These are phyloP conservation scores for Procavia capensis DNA, from an alignment of 2,113 vertebrate species.

Conservation along the genomic window DNA sequence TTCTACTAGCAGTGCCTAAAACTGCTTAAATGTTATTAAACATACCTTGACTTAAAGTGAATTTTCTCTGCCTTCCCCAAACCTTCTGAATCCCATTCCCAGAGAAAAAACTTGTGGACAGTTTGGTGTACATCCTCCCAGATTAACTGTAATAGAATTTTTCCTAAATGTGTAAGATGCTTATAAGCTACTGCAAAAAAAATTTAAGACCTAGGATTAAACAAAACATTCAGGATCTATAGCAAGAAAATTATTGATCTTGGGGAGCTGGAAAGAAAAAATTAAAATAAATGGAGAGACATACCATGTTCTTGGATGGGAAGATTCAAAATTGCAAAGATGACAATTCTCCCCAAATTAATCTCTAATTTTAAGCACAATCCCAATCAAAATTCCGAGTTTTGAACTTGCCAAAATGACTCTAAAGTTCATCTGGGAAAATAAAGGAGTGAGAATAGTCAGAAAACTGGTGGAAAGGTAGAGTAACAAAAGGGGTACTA, in stretches of 20 bases:
- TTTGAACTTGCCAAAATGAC: conserved; percentile 63
- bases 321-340: conserved; percentile 65
- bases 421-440: conserved; percentile 73
- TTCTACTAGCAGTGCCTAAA: not conserved
- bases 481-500: not conserved
- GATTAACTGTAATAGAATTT: conserved; percentile 43
- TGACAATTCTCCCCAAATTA: conserved; percentile 56
- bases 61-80: not conserved
- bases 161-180: conserved; percentile 26
- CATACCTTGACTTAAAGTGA: not conserved
- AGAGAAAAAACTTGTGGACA: not conserved
- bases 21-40: not conserved
- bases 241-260: not conserved
- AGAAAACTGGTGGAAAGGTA: not conserved
- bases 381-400: conserved; percentile 55
- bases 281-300: conserved; percentile 35
- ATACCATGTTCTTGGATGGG: conserved; percentile 62
- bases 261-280: not conserved
- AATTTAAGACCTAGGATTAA: conserved; percentile 4
- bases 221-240: not conserved
- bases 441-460: conserved; percentile 52
- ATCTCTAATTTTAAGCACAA: conserved; percentile 66
- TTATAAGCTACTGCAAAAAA: conserved; percentile 16
- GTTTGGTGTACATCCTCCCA: conserved; percentile 15
- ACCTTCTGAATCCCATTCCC: not conserved